phyloP scores from a whole-genome alignment of 2,888 invertebrate genomes.

The Tinea pellionella region DNA sequence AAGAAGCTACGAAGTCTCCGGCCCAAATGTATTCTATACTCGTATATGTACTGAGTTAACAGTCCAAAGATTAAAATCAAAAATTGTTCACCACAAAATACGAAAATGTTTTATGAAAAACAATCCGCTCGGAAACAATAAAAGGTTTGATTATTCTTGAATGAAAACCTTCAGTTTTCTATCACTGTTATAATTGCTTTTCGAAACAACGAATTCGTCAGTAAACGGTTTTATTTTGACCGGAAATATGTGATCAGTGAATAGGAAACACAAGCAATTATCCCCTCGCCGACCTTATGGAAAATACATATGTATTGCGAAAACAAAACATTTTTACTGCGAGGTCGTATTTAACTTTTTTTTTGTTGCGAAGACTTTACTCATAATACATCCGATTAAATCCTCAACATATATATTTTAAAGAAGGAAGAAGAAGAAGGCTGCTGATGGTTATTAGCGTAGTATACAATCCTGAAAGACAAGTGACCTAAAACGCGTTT shows the following conservation, averaged over 20 bases:
- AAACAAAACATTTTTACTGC: neutral
- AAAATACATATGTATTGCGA: neutral
- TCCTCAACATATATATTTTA: neutral
- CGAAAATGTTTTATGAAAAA: neutral
- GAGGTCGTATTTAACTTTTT: neutral
- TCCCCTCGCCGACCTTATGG: conserved; percentile 3
- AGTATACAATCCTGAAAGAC: no score
- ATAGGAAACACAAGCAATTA: conserved; percentile 13
- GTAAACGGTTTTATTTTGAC: conserved; percentile 10
- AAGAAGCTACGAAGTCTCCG: no score
- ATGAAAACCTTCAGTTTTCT: conserved; percentile 3
- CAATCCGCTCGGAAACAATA: neutral
- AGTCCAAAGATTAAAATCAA: no score
- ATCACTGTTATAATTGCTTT: conserved; percentile 8
- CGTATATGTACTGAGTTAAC: no score
- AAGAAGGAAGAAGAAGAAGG: neutral
- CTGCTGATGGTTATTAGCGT: no score
- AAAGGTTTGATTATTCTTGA: neutral
- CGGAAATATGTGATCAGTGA: conserved; percentile 6
- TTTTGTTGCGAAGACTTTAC: neutral
- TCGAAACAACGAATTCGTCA: neutral
- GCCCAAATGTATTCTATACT: no score
- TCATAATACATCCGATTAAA: neutral
- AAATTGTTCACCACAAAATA: no score
- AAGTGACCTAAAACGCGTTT: no score